phyloP scores from a whole-genome alignment of 2,113 vertebrate species.

The Climacteris rufus region DNA sequence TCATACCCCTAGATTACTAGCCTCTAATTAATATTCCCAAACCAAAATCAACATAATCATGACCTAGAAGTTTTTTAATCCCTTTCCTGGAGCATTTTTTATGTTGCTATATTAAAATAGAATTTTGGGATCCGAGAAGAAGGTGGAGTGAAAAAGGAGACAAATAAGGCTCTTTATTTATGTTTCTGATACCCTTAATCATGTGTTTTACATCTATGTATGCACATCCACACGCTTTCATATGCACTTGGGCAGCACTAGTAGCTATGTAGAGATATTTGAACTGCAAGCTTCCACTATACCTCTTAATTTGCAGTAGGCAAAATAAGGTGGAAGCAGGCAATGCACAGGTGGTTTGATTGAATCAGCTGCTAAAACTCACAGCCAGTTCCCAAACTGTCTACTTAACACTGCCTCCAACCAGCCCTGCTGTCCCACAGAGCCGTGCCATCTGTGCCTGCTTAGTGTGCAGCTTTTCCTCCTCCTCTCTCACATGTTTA shows the following conservation, averaged over 20 bases:
- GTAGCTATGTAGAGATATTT: background rate
- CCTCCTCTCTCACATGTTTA: constrained; percentile 1
- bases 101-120: background rate
- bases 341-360: constrained; percentile 8
- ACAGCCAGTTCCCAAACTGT: constrained; percentile 51
- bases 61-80: background rate
- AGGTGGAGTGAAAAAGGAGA: background rate
- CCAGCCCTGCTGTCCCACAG: constrained; percentile 23
- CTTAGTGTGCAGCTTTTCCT: constrained; percentile 11
- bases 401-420: constrained; percentile 52
- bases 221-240: background rate
- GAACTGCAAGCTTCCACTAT: background rate
- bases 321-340: background rate
- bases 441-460: constrained; percentile 30
- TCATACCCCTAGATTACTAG: background rate
- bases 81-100: background rate
- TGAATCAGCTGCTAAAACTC: constrained; percentile 55
- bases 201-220: background rate
- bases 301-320: background rate
- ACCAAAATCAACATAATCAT: background rate
- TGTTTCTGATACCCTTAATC: background rate
- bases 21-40: constrained; percentile 10
- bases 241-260: accelerated
- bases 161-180: background rate
- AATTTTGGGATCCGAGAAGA: background rate